A percentile compares a stretch with the other conserved stretches of the same genome.
These are phyloP conservation scores for Eupristina koningsbergeri DNA, from an alignment of 1,140 invertebrate species.

Conservation along the genomic window DNA sequence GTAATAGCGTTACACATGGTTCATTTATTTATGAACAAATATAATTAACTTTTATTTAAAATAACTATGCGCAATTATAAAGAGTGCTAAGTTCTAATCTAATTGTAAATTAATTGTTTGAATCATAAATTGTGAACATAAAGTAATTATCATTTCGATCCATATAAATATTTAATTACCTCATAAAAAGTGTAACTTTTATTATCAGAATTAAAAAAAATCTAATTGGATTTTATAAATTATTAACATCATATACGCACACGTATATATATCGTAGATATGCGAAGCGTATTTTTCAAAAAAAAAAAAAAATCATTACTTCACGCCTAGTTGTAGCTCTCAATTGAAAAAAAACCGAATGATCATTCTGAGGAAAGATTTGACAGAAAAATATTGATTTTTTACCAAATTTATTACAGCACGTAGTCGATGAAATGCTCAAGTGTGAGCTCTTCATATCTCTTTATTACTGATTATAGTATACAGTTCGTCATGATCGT, in stretches of 20 bases:
- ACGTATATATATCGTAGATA: no score
- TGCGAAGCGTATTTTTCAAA: no score
- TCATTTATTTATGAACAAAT: not conserved
- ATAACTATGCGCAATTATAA: not conserved
- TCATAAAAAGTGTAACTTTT: constrained; percentile 6
- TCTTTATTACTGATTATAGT: constrained; percentile 27
- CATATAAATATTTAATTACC: not conserved
- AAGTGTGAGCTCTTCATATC: not conserved
- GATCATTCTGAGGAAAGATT: not conserved
- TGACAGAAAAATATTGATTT: not conserved
- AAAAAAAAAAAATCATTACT: not conserved
- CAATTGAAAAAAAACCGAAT: no score
- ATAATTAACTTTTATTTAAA: not conserved
- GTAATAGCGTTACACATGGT: not conserved
- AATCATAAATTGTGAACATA: not conserved
- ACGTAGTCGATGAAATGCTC: not conserved
- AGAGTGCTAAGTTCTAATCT: constrained; percentile 11
- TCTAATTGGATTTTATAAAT: constrained; percentile 41
- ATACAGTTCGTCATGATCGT: not conserved
- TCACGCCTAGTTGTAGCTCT: no score
- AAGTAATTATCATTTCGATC: constrained; percentile 15
- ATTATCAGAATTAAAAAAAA: constrained; percentile 24
- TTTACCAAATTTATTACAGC: not conserved
- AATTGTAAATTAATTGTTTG: constrained; percentile 38
- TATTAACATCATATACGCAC: not conserved